Evolutionary conservation across 2,113 vertebrate genomes (phyloP), one percentile per base, ranked within the genome.

Genomic region (Microcebus griseorufus): DNA sequence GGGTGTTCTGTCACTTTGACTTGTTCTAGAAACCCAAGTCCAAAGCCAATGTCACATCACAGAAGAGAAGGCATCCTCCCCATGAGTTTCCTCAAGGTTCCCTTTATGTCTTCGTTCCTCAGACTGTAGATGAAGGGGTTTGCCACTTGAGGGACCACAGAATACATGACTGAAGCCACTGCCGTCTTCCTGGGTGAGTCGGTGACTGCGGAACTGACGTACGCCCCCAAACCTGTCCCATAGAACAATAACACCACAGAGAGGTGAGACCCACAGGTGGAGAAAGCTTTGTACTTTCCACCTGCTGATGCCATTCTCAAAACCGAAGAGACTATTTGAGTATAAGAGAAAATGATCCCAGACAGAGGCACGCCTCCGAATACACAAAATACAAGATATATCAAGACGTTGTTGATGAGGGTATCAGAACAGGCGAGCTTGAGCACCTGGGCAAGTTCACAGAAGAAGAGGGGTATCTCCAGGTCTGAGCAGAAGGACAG

Each of bases 111-210:
- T 29, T 34, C 96, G 45, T 95, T 96, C 45, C 94, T 91, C 58
- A 97, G 16, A 23, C 96, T 97, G 22, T 97, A 97, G 64, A 98
- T 96, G 13, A 96, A 89, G 4, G 96, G 95, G 67, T 98, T 98
- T 65, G 94, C 25, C 96, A 97, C 96, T 18, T 88, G 93, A 48
- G 96, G 81, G 16, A 95, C 75, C 29, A 97, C 76, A 32, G 58
- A 25, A 18, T 97, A 97, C 58, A 96, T 73, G 17, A 95, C 3
- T 0, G 89, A 97, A 42, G 78, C 92, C 53, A 96, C 90, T 2
- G 89, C 75, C 5, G 32, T 95, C 18, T 69, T 92, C 22, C 60
- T 86, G 58, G 92, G 42, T 25, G 97, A 97, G 11, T 70, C 25
- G 6, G 62, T 90, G 10, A 95, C 2, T 2, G 75, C 72, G 22